phyloP scores from a whole-genome alignment of 2,113 vertebrate species.

The Thalassoma bifasciatum region DNA sequence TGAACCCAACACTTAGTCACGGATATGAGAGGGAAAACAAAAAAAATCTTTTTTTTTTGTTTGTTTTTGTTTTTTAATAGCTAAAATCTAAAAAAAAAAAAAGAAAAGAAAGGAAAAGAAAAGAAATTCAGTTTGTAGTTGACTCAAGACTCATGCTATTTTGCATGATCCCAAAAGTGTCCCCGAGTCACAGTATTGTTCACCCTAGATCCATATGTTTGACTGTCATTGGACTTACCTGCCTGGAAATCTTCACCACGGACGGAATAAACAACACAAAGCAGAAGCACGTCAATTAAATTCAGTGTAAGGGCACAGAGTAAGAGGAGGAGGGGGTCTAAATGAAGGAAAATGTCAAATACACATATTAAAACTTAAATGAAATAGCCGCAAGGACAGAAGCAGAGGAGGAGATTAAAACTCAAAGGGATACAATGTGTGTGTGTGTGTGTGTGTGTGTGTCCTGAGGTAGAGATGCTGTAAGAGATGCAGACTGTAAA shows the following conservation, averaged over 20 bases:
- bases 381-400: conserved; percentile 81
- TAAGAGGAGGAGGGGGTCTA: conserved; percentile 38
- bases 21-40: not conserved
- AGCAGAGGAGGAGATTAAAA: conserved; percentile 81
- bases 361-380: conserved; percentile 85
- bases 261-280: conserved; percentile 72
- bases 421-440: conserved; percentile 75
- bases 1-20: not conserved
- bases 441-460: conserved; percentile 60
- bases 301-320: conserved; percentile 54
- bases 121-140: not conserved
- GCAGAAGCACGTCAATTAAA: conserved; percentile 79
- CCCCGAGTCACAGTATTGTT: not conserved
- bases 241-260: conserved; percentile 58
- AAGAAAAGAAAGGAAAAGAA: too few relatives aligned
- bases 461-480: conserved; percentile 73
- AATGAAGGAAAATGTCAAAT: conserved; percentile 84
- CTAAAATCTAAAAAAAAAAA: not conserved
- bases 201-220: not conserved
- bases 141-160: not conserved
- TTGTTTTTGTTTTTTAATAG: too few relatives aligned
- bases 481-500: conserved; percentile 77
- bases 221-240: conserved; percentile 9
- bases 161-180: not conserved
- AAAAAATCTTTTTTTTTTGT: too few relatives aligned